phyloP scores from a whole-genome alignment of 1,140 invertebrate species.

The Tribolium madens region DNA sequence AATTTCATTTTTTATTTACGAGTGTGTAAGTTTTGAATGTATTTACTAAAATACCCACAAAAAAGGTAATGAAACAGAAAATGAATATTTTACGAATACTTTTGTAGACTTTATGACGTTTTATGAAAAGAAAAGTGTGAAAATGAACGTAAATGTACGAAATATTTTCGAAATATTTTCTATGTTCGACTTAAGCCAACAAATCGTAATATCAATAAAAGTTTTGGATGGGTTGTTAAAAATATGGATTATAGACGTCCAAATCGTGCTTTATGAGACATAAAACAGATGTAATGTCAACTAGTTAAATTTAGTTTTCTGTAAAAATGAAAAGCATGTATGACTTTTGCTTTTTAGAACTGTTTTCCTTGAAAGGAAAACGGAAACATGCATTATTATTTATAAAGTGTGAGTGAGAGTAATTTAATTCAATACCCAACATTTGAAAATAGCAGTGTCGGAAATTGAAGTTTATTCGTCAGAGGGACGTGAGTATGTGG shows the following conservation, averaged over 20 bases:
- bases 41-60: background rate
- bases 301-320: background rate
- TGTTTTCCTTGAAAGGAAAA: too few relatives aligned
- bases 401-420: background rate
- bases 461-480: conserved; percentile 28
- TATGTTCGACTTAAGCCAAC: background rate
- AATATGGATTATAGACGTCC: background rate
- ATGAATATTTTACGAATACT: background rate
- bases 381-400: background rate
- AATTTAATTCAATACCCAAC: conserved; percentile 11
- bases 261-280: conserved; percentile 7
- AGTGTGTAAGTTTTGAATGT: background rate
- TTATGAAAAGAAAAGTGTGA: background rate
- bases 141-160: background rate
- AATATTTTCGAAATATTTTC: background rate
- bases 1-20: background rate
- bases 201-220: background rate
- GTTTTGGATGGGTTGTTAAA: background rate
- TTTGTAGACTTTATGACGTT: background rate
- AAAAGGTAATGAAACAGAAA: background rate
- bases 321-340: background rate
- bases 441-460: background rate
- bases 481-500: conserved; percentile 11
- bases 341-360: background rate
- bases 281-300: background rate